A percentile compares a stretch with the other conserved stretches of the same genome.
These are phyloP conservation scores for Poecile montanus DNA, from an alignment of 2,797 vertebrate genomes.

Conservation along the genomic window DNA sequence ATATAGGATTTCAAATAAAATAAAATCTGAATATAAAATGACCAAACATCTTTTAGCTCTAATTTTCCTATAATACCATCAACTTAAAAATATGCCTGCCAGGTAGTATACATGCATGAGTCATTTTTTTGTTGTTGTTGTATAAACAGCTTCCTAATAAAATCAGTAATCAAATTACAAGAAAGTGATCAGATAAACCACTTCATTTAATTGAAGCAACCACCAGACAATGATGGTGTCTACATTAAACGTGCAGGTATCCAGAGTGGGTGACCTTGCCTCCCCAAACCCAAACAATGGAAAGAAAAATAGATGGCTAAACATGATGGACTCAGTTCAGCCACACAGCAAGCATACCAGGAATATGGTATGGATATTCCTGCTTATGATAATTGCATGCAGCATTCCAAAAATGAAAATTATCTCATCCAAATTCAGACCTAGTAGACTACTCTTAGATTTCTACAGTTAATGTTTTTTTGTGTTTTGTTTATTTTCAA, in stretches of 20 bases:
- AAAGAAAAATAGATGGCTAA: neutral
- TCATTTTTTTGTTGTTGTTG: neutral
- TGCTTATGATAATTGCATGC: neutral
- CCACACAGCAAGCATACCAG: neutral
- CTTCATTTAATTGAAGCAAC: neutral
- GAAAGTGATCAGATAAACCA: neutral
- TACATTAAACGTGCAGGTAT: neutral
- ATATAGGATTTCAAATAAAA: neutral
- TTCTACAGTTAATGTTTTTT: neutral
- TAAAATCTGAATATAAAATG: neutral
- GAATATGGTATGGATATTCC: neutral
- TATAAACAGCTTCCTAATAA: neutral
- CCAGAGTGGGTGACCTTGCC: neutral
- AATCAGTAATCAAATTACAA: neutral
- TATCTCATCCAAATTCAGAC: neutral
- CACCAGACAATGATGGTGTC: neutral
- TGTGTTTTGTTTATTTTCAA: neutral
- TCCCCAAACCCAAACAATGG: neutral
- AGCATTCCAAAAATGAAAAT: neutral
- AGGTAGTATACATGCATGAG: neutral
- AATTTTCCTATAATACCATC: neutral
- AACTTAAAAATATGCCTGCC: neutral
- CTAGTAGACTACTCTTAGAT: neutral
- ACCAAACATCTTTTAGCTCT: neutral
- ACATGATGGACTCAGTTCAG: neutral